Base-by-base conservation (phyloP, 2,113 vertebrate genomes). In the Gasterosteus aculeatus region DNA sequence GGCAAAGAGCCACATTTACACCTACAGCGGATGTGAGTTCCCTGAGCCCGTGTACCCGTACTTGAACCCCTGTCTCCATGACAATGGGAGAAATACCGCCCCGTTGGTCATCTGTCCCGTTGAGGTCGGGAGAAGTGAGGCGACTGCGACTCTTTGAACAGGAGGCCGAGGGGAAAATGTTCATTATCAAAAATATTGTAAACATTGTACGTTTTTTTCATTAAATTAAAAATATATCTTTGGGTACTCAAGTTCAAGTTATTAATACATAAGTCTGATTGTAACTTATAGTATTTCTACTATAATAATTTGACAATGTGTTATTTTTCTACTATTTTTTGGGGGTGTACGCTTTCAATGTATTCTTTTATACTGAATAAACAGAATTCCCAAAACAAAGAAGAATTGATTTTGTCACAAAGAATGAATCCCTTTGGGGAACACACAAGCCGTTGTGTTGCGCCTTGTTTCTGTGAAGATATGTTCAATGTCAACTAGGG, bases 11-110 rank as follows among this genome's bases (percentile, higher is more conserved):
- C 92, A 89, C 38, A 93, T 96, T 46, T 95, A 93, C 33, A 95
- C 94, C 0, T 95, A 94, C 85, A 90, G 66, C 1, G 91, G 89
- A 0, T 82, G 84, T 15, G 79, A 65, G 0, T 95, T 95, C 73
- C 92, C 82, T 1, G 95, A 94, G 71, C 92, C 92, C 5, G 70
- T 96, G 0, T 91, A 92, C 77, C 95, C 95, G 0, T 94, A 95
- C 38, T 95, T 96, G 22, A 93, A 91, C 74, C 91, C 90, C 3
- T 91, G 91, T 53, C 62, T 89, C 0, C 79, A 80, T 15, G 82
- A 88, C 7, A 74, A 83, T 0, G 82, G 86, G 31, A 88, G 46
- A n/a, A 91, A 89, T 74, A 57, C 8, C 0, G 68, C 47, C 0
- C 90, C 86, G 0, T 26, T 93, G 77, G 57, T 92, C 0, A 87